Evolutionary conservation across 2,888 invertebrate genomes (phyloP).

Genomic region (Biston betularia): DNA sequence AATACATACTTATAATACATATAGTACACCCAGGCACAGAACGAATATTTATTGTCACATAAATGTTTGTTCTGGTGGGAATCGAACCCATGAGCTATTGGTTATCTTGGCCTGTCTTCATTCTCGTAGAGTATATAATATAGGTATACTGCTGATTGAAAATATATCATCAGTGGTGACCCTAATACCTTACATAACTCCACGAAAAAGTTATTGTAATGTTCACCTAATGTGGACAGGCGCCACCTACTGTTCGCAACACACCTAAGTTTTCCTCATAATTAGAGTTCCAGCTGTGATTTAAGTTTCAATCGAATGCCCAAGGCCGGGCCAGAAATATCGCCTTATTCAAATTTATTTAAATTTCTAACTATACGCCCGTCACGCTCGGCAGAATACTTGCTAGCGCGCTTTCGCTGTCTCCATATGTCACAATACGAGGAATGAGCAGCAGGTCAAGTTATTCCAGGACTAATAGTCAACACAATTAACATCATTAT

Average conservation of each 20-base stretch:
- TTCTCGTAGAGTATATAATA: neutral
- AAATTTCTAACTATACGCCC: constrained; percentile 24
- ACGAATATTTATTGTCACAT: too few relatives aligned
- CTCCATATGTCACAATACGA: neutral
- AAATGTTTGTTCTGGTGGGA: too few relatives aligned
- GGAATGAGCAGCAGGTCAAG: neutral
- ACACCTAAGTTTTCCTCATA: constrained; percentile 50
- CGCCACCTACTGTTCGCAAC: constrained; percentile 57
- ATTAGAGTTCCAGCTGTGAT: constrained; percentile 54
- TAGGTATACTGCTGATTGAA: neutral
- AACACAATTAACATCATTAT: too few relatives aligned
- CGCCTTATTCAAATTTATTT: constrained; percentile 42
- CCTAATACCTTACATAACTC: constrained; percentile 35
- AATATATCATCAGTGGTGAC: neutral
- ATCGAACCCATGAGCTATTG: too few relatives aligned
- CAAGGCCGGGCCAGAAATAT: constrained; percentile 35
- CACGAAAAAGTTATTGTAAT: constrained; percentile 45
- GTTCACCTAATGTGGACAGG: constrained; percentile 55
- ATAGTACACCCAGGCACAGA: too few relatives aligned
- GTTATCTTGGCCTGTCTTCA: neutral
- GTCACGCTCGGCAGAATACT: constrained; percentile 19
- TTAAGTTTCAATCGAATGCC: constrained; percentile 36
- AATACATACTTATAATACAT: too few relatives aligned
- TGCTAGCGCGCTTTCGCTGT: constrained; percentile 18
- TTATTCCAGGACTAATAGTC: too few relatives aligned